Evolutionary conservation across 2,888 invertebrate genomes (phyloP), one percentile per base, ranked within the genome.

Genomic region (Rotaria macrura): DNA sequence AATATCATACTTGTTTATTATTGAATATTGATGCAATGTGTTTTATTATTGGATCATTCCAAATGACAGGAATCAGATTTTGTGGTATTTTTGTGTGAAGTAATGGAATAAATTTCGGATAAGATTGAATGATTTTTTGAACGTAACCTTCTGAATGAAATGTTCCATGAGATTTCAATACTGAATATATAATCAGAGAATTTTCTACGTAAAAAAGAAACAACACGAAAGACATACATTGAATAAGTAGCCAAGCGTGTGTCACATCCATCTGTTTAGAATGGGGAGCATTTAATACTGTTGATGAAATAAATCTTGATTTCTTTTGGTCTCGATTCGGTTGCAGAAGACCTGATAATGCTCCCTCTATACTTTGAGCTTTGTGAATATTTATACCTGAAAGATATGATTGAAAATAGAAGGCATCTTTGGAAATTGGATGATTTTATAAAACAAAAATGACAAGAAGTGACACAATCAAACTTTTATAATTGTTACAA

Each of bases 31-130:
- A 79, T 43, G 79, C 43, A n/a, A 79, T 43, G 25, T 79, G 79
- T 79, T 79, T 40, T 2, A 79, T 40, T 43, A 79, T n/a, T 5
- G 79, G 79, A 43, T 79, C 79, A 79, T 79, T 79, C 79, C 79
- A 79, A 43, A 79, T 79, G 5, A 25, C 4, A 23, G 43, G n/a
- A 25, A 79, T 79, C 25, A 43, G 25, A 79, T 43, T 9, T 10
- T 43, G 43, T 25, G 79, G 79, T 25, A 79, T 79, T 43, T 6
- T 25, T 79, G 79, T 43, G 12, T 79, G 43, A 43, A 79, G 43
- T 43, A 79, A 43, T 43, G 79, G 79, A 14, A 79, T 40, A 43
- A 79, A 79, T 43, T 79, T 79, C 14, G 79, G 79, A 79, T 43
- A 79, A 7, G 43, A 43, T 7, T 43, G 79, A 79, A 43, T n/a